phyloP scores from a whole-genome alignment of 1,140 invertebrate species.

The Trichomalopsis sarcophagae region DNA sequence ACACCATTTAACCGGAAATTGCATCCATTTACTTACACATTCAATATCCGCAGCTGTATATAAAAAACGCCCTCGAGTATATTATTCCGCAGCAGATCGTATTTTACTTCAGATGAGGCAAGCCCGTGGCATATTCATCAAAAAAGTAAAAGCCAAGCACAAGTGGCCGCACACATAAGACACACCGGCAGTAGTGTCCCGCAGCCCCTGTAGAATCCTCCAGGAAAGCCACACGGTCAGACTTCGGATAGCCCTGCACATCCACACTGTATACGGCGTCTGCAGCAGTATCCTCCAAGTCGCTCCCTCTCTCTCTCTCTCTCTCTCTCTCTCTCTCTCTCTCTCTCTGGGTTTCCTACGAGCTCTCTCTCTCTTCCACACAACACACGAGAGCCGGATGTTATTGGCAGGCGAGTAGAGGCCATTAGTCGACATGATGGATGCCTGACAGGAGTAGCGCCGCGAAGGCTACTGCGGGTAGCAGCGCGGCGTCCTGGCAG shows the following conservation, averaged over 20 bases:
- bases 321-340: too few species aligned
- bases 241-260: neutral
- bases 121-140: neutral
- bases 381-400: conserved; percentile 59
- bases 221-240: neutral
- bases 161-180: neutral
- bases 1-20: too few species aligned
- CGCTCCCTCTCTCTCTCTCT: neutral
- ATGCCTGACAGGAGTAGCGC: conserved; percentile 70
- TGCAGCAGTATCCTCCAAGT: neutral
- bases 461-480: neutral
- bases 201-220: neutral
- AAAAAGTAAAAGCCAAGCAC: neutral
- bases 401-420: conserved; percentile 74
- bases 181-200: neutral
- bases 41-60: neutral
- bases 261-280: neutral
- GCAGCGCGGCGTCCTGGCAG: conserved; percentile 61
- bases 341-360: neutral
- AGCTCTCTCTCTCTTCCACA: neutral
- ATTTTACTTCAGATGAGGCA: neutral
- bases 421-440: conserved; percentile 74
- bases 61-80: neutral
- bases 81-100: neutral
- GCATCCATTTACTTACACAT: too few species aligned